Base-by-base conservation (phyloP, 2,113 vertebrate species). In the Ramphastos sulfuratus region DNA sequence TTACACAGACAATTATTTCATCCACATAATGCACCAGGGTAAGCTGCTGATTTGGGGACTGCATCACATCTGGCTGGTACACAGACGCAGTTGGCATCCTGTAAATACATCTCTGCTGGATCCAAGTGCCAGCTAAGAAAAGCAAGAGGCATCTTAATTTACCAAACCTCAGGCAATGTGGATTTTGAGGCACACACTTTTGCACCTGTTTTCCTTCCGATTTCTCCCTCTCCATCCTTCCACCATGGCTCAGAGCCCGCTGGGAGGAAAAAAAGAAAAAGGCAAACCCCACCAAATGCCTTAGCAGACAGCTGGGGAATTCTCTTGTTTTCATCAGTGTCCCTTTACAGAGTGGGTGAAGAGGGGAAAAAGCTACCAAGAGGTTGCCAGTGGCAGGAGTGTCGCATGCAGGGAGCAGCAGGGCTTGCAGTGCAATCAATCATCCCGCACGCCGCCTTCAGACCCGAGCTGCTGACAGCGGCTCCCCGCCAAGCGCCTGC, bases 401-500 rank as follows among this genome's bases (percentile, higher is more conserved):
- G 76, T 63, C 65, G 15, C 95, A 96, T 65, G 85, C 75, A 74
- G 61, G 55, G 93, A 88, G 31, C 86, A 48, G 89, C 72, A 21
- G 85, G 31, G 90, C 89, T 94, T 97, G 96, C 95, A 92, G 92
- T 94, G 87, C 94, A 56, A 97, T 97, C 95, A 69, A 96, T 97
- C 97, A 96, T 42, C 12, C 0, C 52, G 15, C n/a, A 9, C 5
- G 4, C 72, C 77, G 94, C 83, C 85, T 94, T 48, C 75, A 35
- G 94, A 75, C 3, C 15, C 21, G 69, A 17, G 86, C 94, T n/a
- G 81, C 70, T 17, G 7, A 5, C 60, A 71, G 87, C 85, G 11
- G 73, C 89, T 93, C 83, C 67, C 89, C 59, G 3, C 33, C 60
- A 10, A 2, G 2, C 10, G 3, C 46, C 88, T 50, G 66, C 89